A percentile compares a stretch with the other conserved stretches of the same genome.
These are phyloP conservation scores for Diarsia mendica DNA, from an alignment of 2,888 invertebrate species.

Conservation along the genomic window DNA sequence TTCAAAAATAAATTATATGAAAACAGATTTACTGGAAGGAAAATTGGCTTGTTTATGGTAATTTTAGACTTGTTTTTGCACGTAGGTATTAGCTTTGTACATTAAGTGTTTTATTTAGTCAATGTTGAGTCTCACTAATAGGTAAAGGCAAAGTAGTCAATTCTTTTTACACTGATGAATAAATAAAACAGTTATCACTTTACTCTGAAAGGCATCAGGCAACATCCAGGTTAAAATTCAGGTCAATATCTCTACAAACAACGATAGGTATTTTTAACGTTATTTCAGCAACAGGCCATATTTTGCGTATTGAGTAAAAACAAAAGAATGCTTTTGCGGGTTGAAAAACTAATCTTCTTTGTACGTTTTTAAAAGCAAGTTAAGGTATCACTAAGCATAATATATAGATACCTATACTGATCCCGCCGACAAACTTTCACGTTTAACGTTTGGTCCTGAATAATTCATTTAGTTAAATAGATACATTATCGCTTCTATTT, in stretches of 20 bases:
- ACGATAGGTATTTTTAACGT: background rate
- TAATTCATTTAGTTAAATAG: too few species aligned
- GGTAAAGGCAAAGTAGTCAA: background rate
- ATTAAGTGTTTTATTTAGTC: background rate
- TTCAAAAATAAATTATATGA: slow-evolving; percentile 27
- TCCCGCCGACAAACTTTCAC: too few species aligned
- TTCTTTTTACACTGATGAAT: background rate
- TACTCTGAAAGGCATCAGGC: background rate
- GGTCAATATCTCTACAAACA: background rate
- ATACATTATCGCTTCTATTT: too few species aligned
- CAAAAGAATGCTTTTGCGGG: too few species aligned
- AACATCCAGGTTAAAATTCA: background rate
- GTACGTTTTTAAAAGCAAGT: too few species aligned
- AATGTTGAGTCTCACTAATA: background rate
- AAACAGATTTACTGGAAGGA: slow-evolving; percentile 24
- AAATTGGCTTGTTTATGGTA: slow-evolving; percentile 1
- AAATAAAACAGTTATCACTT: background rate
- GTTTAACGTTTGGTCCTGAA: too few species aligned
- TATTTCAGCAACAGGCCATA: too few species aligned
- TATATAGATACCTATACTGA: too few species aligned
- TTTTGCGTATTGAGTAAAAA: too few species aligned
- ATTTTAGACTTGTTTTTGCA: slow-evolving; percentile 2
- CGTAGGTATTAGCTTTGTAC: background rate
- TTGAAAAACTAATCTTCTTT: too few species aligned
- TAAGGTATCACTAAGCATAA: too few species aligned